A percentile compares a stretch with the other conserved stretches of the same genome.
Evolutionary conservation across 2,888 invertebrate genomes (phyloP).

Genomic region (Papilio gigon): DNA sequence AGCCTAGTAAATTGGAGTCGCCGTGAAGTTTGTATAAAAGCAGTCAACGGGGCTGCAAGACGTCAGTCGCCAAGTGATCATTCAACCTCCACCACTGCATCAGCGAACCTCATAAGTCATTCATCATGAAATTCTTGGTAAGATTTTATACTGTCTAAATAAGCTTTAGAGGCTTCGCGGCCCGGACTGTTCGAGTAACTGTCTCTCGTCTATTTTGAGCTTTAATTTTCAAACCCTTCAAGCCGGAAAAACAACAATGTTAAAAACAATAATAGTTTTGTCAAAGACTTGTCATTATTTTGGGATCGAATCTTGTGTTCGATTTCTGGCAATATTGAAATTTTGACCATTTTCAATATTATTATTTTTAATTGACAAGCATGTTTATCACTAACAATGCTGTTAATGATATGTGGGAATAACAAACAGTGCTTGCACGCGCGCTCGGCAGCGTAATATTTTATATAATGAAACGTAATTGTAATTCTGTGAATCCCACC

Average conservation of each 20-base stretch:
- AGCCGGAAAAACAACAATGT: too few relatives aligned
- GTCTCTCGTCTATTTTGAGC: not conserved
- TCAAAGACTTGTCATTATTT: not conserved
- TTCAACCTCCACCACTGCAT: slow-evolving; percentile 48
- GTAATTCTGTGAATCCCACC: slow-evolving; percentile 20
- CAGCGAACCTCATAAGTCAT: slow-evolving; percentile 22
- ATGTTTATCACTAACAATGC: too few relatives aligned
- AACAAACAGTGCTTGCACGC: not conserved
- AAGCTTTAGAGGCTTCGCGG: not conserved
- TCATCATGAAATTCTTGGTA: slow-evolving; percentile 74
- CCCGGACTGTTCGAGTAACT: not conserved
- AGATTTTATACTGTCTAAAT: slow-evolving; percentile 48
- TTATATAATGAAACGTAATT: slow-evolving; percentile 5
- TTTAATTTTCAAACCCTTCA: not conserved
- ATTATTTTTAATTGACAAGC: too few relatives aligned
- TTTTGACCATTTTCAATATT: too few relatives aligned
- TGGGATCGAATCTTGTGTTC: not conserved
- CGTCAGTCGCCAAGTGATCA: slow-evolving; percentile 61
- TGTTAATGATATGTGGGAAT: too few relatives aligned
- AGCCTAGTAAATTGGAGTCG: slow-evolving; percentile 50
- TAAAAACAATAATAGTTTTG: too few relatives aligned
- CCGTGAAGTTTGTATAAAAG: slow-evolving; percentile 58
- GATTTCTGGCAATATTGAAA: not conserved
- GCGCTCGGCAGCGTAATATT: not conserved
- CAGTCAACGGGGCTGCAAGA: slow-evolving; percentile 49